These are phyloP conservation scores for Alca torda DNA, from an alignment of 2,797 vertebrate species.

Conservation along the genomic window DNA sequence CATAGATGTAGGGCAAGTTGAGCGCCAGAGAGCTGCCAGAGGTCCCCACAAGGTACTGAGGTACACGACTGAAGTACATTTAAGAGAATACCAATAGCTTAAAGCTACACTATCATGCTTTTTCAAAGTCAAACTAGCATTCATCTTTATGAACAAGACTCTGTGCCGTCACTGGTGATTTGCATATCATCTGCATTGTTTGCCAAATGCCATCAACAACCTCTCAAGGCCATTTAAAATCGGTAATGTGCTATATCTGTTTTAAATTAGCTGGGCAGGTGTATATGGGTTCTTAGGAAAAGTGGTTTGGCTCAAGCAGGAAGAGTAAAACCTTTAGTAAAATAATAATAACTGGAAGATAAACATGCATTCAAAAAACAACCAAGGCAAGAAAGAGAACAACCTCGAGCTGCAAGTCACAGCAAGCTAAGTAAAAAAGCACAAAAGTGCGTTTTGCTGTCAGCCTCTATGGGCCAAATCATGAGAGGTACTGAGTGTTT, in stretches of 20 bases:
- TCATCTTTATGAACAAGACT: not conserved
- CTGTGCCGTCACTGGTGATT: not conserved
- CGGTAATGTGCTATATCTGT: not conserved
- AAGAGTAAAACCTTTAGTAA: not conserved
- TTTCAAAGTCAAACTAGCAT: not conserved
- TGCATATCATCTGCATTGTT: not conserved
- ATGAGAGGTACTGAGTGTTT: not conserved
- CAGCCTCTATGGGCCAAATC: not conserved
- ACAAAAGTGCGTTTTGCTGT: constrained; percentile 5
- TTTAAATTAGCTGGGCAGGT: constrained; percentile 30
- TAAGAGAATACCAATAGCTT: not conserved
- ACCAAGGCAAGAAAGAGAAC: not conserved
- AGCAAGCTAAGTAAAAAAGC: not conserved
- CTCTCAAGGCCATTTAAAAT: constrained; percentile 45
- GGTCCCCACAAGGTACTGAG: not conserved
- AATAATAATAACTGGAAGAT: not conserved
- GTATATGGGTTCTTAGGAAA: constrained; percentile 1
- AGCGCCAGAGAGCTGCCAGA: not conserved
- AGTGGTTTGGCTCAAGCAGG: not conserved
- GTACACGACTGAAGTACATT: not conserved
- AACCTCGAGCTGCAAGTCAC: not conserved
- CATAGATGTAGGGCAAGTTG: not conserved
- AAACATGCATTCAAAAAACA: not conserved
- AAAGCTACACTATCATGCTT: not conserved
- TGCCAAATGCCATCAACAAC: constrained; percentile 50